phyloP scores from a whole-genome alignment of 2,113 vertebrate species.

The Redunca redunca region DNA sequence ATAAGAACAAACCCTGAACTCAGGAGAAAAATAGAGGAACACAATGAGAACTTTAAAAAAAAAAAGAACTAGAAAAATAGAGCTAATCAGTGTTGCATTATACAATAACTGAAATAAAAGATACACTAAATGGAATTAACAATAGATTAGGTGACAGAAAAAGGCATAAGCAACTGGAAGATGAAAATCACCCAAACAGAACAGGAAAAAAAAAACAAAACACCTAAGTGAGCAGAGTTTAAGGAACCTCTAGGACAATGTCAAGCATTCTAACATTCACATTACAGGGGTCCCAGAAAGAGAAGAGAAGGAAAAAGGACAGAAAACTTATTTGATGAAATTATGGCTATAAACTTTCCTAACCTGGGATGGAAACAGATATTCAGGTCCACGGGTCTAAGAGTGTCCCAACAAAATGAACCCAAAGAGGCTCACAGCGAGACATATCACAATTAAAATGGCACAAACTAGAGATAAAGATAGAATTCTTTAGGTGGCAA shows the following conservation, averaged over 20 bases:
- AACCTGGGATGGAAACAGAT: not conserved
- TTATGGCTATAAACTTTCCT: not conserved
- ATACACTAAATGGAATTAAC: not conserved
- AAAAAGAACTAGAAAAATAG: not conserved
- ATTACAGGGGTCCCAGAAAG: not conserved
- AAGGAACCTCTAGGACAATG: not conserved
- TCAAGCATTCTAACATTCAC: not conserved
- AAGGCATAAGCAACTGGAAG: not conserved
- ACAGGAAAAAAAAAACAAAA: not conserved
- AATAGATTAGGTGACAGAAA: not conserved
- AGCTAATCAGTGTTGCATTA: not conserved
- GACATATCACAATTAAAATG: not conserved
- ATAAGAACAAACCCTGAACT: not conserved
- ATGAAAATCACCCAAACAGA: not conserved
- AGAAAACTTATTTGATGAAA: not conserved
- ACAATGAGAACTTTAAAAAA: not conserved
- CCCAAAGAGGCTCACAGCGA: not conserved
- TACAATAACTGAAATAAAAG: not conserved
- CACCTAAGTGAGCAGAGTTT: not conserved
- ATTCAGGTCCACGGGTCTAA: not conserved
- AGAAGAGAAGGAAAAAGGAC: not conserved
- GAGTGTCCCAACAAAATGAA: not conserved
- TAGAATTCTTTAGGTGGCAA: not conserved
- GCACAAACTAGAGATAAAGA: not conserved
- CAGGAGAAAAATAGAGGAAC: not conserved